These are phyloP conservation scores for Ornithorhynchus anatinus DNA, from an alignment of 2,113 vertebrate genomes.

Conservation along the genomic window DNA sequence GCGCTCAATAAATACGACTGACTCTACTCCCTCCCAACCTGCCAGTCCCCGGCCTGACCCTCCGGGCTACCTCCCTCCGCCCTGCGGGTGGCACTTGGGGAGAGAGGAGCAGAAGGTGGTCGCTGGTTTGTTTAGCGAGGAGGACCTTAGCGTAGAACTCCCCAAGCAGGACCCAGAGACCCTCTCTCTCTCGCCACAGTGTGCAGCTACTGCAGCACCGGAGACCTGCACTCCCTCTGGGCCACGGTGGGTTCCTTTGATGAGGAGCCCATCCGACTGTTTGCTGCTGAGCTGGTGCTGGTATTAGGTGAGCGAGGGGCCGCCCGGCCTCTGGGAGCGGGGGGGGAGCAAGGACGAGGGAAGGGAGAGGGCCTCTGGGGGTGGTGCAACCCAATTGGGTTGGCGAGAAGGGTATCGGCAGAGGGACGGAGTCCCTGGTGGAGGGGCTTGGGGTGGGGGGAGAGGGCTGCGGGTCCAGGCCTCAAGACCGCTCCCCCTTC, in stretches of 20 bases:
- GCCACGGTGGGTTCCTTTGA: constrained; percentile 77
- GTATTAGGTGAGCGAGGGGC: constrained; percentile 82
- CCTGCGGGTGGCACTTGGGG: neutral
- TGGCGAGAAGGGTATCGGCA: neutral
- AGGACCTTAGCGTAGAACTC: neutral
- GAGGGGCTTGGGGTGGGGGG: neutral
- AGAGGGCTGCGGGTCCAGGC: neutral
- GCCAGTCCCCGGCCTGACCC: neutral
- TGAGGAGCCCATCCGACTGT: constrained; percentile 84
- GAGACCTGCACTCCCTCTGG: constrained; percentile 91
- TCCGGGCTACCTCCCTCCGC: neutral
- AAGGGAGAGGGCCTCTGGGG: no score
- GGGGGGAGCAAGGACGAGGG: neutral
- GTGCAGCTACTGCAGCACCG: constrained; percentile 91
- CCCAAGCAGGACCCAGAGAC: neutral
- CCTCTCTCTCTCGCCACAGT: constrained; percentile 62
- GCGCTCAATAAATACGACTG: no score
- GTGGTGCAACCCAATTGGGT: no score
- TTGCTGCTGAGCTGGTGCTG: constrained; percentile 88
- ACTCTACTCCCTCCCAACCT: no score
- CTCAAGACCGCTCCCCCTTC: neutral
- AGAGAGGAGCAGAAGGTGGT: neutral
- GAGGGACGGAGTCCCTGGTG: neutral
- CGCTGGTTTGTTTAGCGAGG: neutral
- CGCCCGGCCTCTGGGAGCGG: no score